Percentiles rank a stretch among this genome's conserved stretches.
phyloP scores from a whole-genome alignment of 92 coral and sea anemone genomes.

The Phymanthus crucifer region DNA sequence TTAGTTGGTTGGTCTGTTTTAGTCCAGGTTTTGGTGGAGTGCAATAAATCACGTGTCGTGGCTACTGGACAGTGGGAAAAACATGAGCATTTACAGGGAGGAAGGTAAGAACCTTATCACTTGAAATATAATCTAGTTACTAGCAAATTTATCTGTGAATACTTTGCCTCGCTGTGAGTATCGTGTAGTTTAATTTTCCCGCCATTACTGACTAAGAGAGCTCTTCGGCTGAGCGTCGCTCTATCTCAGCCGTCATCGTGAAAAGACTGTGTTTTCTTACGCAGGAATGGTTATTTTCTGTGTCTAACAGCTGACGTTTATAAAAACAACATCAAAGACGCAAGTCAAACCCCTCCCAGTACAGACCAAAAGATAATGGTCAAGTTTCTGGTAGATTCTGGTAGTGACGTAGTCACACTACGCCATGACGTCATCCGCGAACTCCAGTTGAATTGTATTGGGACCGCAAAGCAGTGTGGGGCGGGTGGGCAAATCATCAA shows the following conservation, averaged over 20 bases:
- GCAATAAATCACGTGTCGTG: slow-evolving; percentile 22
- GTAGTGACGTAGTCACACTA: slow-evolving; percentile 71
- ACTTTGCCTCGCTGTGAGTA: neutral
- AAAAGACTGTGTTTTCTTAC: slow-evolving; percentile 16
- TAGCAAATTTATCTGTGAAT: neutral
- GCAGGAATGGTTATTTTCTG: slow-evolving; percentile 80
- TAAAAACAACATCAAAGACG: slow-evolving; percentile 24
- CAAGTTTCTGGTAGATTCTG: slow-evolving; percentile 78
- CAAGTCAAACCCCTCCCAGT: neutral
- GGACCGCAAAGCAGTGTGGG: slow-evolving; percentile 57
- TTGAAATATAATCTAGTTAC: neutral
- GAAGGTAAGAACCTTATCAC: slow-evolving; percentile 38
- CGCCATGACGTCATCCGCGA: slow-evolving; percentile 58
- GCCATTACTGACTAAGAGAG: neutral
- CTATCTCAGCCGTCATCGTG: neutral
- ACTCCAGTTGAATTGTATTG: slow-evolving; percentile 40
- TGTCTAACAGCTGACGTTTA: slow-evolving; percentile 69
- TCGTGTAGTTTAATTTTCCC: neutral
- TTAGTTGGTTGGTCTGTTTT: slow-evolving; percentile 24
- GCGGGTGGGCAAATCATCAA: slow-evolving; percentile 47
- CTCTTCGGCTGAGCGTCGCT: neutral
- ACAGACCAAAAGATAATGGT: slow-evolving; percentile 14
- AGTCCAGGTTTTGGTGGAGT: slow-evolving; percentile 55
- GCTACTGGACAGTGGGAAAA: slow-evolving; percentile 64
- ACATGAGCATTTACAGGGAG: slow-evolving; percentile 49